Evolutionary conservation across 2,113 vertebrate genomes (phyloP).

Genomic region (Albula goreensis): DNA sequence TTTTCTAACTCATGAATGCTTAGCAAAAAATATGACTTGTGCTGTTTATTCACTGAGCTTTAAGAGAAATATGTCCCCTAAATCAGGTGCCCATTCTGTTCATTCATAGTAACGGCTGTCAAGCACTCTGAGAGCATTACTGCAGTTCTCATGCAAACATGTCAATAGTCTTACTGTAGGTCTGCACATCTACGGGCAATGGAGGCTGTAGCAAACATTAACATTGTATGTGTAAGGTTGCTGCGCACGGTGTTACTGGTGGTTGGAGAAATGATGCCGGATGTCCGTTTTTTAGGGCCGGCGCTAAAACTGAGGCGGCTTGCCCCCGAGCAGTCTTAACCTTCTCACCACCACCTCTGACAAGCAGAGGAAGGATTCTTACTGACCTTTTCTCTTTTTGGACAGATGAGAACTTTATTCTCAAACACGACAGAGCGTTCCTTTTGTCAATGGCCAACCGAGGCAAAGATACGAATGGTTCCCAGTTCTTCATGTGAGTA

Average conservation of each 20-base stretch:
- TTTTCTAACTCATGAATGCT: neutral
- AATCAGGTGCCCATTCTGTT: neutral
- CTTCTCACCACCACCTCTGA: neutral
- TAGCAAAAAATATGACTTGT: neutral
- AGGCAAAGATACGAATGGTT: conserved; percentile 97
- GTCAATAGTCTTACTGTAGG: neutral
- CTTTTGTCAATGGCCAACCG: conserved; percentile 99
- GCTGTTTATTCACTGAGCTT: neutral
- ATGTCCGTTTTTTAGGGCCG: conserved; percentile 9
- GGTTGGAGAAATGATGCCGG: neutral
- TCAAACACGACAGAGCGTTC: conserved; percentile 98
- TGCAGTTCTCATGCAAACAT: neutral
- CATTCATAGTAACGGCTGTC: neutral
- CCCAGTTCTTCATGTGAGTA: conserved; percentile 99
- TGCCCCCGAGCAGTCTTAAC: neutral
- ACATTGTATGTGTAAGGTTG: neutral
- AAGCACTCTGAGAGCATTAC: neutral
- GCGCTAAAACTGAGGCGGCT: conserved; percentile 19
- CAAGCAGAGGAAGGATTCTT: conserved; percentile 31
- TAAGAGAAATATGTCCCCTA: neutral
- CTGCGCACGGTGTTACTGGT: neutral
- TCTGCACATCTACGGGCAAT: neutral
- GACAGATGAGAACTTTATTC: conserved; percentile 99
- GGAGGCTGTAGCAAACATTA: neutral
- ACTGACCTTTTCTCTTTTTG: conserved; percentile 68